Evolutionary conservation across 2,888 invertebrate genomes (phyloP).

Genomic region (Platypus cylindrus): DNA sequence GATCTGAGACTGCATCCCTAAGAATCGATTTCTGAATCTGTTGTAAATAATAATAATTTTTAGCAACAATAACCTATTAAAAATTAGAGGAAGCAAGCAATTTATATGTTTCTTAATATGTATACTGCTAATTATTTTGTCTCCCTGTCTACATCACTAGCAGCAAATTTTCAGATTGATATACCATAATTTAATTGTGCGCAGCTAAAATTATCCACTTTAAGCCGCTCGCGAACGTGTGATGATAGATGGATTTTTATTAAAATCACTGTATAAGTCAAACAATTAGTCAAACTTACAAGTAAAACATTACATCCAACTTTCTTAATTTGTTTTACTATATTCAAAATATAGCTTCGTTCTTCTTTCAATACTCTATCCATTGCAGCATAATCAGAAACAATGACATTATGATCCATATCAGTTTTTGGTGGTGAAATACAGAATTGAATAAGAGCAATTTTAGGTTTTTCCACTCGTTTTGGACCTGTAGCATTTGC

Average conservation of each 20-base stretch:
- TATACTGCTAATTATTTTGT: no score
- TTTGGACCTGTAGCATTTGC: conserved; percentile 86
- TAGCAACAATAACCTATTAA: no score
- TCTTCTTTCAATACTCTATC: conserved; percentile 96
- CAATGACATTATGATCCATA: conserved; percentile 93
- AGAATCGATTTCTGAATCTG: conserved; percentile 52
- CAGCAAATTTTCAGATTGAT: no score
- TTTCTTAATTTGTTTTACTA: conserved; percentile 98
- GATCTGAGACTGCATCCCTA: conserved; percentile 92
- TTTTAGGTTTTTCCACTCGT: conserved; percentile 93
- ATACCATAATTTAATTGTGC: no score
- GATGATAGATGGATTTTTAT: no score
- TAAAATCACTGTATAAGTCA: neutral
- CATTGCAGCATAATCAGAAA: conserved; percentile 99
- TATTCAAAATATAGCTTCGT: conserved; percentile 92
- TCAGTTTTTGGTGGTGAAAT: conserved; percentile 99
- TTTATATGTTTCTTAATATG: no score
- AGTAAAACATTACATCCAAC: conserved; percentile 95
- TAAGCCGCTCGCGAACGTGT: no score
- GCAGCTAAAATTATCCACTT: no score
- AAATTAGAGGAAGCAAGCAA: no score
- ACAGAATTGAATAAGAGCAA: conserved; percentile 98
- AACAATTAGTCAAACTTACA: no score
- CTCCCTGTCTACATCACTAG: no score
- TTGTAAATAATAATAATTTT: neutral